Evolutionary conservation across 2,797 vertebrate genomes (phyloP), one percentile per base, ranked within the genome.

Genomic region (Crenuchus spilurus): DNA sequence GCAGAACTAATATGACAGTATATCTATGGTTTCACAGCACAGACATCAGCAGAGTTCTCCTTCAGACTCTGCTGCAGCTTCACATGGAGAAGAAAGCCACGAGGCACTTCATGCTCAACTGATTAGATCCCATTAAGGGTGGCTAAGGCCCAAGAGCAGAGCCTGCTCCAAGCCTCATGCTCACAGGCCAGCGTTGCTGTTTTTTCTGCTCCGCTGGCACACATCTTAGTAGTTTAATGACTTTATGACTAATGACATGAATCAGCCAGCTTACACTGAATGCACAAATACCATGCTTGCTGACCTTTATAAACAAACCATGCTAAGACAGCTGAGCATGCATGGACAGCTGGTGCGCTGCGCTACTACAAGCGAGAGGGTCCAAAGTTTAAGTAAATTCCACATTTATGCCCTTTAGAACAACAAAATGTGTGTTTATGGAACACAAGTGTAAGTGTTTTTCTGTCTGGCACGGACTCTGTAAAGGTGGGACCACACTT

Each of bases 81-180:
- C 41, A 58, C 52, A 26, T 51, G 26, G 57, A 51, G 54, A 14
- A 72, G 61, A 51, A n/a, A 33, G 52, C 62, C 75, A 61, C 48
- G 52, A 68, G 72, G 44, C 42, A 66, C 74, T 57, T 87, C 83
- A 84, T 82, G 68, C 78, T 84, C 60, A 79, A 73, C 84, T 89
- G 81, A 86, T 90, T 87, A 87, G 82, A 75, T 70, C 63, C 86
- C 85, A 88, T 89, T 88, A 88, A 88, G 77, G 78, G 82, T 83
- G 74, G 72, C 74, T 42, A 11, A 65, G 63, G 77, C 74, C 76
- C 77, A 80, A 76, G 39, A 31, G 44, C 51, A 41, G n/a, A 54
- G 60, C 33, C n/a, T 0, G 8, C 86, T 69, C 46, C 18, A 39
- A 78, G 86, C 80, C 68, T 46, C 48, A 31, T 31, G 24, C 37